A percentile compares a stretch with the other conserved stretches of the same genome.
Conservation (phyloP, 2,113 vertebrate species). For the Siniperca knerii region DNA sequence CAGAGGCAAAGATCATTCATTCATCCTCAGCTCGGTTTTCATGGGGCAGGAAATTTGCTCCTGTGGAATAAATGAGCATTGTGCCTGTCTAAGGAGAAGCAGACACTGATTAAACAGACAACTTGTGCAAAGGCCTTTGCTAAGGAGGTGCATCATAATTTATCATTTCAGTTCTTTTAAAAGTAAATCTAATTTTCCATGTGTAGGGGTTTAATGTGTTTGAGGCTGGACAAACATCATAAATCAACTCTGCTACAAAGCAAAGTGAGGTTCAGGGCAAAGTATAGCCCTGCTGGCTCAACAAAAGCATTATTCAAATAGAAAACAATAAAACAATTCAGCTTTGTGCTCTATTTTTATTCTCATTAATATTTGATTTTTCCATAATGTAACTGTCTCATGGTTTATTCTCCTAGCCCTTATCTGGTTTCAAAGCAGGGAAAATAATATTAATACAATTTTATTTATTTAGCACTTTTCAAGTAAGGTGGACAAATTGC, state of each 20-base stretch:
- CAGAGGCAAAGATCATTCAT: slow-evolving; percentile 42
- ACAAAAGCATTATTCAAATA: slow-evolving; percentile 17
- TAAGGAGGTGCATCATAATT: slow-evolving; percentile 13
- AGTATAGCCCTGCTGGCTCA: neutral
- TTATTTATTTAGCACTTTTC: neutral
- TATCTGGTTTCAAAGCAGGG: neutral
- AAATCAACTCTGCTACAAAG: slow-evolving; percentile 24
- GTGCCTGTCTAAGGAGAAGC: neutral
- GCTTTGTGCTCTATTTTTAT: neutral
- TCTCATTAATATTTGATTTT: slow-evolving; percentile 13
- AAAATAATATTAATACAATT: neutral
- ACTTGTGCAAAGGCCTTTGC: slow-evolving; percentile 25
- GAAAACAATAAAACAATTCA: slow-evolving; percentile 3
- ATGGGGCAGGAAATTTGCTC: slow-evolving; percentile 54
- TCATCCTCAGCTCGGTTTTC: slow-evolving; percentile 34
- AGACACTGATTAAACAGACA: slow-evolving; percentile 21
- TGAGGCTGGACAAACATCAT: slow-evolving; percentile 33
- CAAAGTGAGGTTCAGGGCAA: neutral
- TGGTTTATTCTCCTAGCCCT: neutral
- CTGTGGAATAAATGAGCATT: slow-evolving; percentile 40
- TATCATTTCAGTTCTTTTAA: slow-evolving; percentile 23
- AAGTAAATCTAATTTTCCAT: slow-evolving; percentile 34
- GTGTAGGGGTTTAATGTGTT: slow-evolving; percentile 19
- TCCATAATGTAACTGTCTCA: neutral
- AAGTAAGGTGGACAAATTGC: neutral